Conservation (phyloP, 2,888 invertebrate species). For the Pristionchus maxplancki region DNA sequence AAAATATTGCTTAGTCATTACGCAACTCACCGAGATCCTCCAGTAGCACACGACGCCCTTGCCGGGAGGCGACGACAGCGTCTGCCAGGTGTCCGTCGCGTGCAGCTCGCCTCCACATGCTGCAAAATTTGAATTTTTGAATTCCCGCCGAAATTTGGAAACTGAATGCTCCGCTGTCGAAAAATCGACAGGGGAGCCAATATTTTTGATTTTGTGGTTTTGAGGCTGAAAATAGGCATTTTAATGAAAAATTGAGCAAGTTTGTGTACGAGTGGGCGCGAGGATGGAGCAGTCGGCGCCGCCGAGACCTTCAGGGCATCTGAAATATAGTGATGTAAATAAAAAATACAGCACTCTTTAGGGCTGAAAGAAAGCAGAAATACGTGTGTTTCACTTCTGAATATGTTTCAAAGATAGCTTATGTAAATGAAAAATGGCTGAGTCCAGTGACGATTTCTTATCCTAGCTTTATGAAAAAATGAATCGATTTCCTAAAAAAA, state of each 20-base stretch:
- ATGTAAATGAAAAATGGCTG: too few relatives aligned
- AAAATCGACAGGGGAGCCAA: not conserved
- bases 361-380: too few relatives aligned
- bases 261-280: conserved; percentile 71
- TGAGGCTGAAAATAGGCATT: not conserved
- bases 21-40: conserved; percentile 71
- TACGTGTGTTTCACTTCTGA: too few relatives aligned
- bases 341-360: too few relatives aligned
- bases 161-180: not conserved
- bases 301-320: conserved; percentile 76
- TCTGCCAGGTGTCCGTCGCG: conserved; percentile 76
- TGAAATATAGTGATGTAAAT: conserved; percentile 53
- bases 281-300: conserved; percentile 74
- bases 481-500: too few relatives aligned
- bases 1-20: too few relatives aligned
- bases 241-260: not conserved
- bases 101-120: conserved; percentile 74
- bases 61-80: conserved; percentile 71
- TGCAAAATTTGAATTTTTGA: too few relatives aligned
- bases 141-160: too few relatives aligned
- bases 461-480: too few relatives aligned
- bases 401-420: too few relatives aligned
- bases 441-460: too few relatives aligned
- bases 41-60: conserved; percentile 75
- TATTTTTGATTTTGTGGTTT: not conserved